A percentile compares a stretch with the other conserved stretches of the same genome.
Evolutionary conservation across 2,113 vertebrate genomes (phyloP).

Genomic region (Chaetorhynchus papuensis): DNA sequence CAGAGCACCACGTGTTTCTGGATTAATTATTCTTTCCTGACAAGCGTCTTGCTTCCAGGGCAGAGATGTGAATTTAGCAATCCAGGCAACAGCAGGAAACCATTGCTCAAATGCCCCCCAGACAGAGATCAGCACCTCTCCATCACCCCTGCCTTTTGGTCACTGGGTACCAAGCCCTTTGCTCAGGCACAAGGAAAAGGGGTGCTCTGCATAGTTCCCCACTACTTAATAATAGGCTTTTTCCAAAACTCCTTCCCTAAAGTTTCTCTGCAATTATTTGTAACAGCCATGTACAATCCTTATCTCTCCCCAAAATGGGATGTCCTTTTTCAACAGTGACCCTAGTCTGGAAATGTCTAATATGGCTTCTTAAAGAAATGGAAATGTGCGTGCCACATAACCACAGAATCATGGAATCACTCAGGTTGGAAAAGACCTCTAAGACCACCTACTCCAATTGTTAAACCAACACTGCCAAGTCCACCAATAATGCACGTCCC

Average conservation of each 20-base stretch:
- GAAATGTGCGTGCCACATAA: not conserved
- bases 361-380: not conserved
- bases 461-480: not conserved
- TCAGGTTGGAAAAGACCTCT: not conserved
- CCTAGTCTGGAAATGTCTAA: not conserved
- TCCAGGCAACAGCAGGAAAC: not conserved
- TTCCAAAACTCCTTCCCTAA: not conserved
- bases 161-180: not conserved
- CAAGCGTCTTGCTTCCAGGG: not conserved
- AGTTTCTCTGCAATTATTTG: not conserved
- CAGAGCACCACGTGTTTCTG: not conserved
- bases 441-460: not conserved
- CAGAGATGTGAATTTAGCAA: not conserved
- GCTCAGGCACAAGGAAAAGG: not conserved
- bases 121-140: not conserved
- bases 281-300: not conserved
- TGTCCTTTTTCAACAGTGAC: not conserved
- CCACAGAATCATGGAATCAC: not conserved
- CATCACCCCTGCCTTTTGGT: not conserved
- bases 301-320: not conserved
- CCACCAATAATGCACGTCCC: fast-evolving
- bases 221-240: not conserved
- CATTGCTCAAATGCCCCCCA: not conserved
- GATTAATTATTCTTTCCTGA: conserved; percentile 36
- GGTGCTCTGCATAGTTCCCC: not conserved